phyloP scores from a whole-genome alignment of 1,140 invertebrate genomes.

The Bombus huntii region DNA sequence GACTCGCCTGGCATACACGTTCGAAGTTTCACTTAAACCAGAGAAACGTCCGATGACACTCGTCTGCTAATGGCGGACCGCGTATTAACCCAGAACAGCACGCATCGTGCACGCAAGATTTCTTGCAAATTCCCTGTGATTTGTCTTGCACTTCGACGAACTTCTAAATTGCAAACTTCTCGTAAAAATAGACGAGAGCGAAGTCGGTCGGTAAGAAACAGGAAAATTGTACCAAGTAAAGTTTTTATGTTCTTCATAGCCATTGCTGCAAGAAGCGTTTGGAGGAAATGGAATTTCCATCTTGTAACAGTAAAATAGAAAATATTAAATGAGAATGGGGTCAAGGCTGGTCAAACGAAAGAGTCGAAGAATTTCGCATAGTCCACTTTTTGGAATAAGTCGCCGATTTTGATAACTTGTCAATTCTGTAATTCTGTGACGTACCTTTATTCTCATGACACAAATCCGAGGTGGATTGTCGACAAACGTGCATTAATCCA shows the following conservation, averaged over 20 bases:
- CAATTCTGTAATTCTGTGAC: too few species aligned
- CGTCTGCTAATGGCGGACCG: not conserved
- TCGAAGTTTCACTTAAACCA: slow-evolving; percentile 38
- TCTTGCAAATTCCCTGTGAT: slow-evolving; percentile 20
- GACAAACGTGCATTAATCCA: too few species aligned
- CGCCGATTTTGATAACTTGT: not conserved
- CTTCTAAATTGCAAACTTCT: not conserved
- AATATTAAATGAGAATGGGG: not conserved
- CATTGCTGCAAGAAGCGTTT: not conserved
- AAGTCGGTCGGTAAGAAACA: slow-evolving; percentile 18
- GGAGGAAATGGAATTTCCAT: not conserved
- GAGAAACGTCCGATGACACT: slow-evolving; percentile 26
- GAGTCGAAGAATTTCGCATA: not conserved
- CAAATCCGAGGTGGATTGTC: too few species aligned
- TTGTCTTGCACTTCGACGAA: not conserved
- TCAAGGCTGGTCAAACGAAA: not conserved
- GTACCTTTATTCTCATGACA: too few species aligned
- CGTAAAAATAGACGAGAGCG: not conserved
- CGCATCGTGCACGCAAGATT: slow-evolving; percentile 5
- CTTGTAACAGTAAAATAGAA: not conserved
- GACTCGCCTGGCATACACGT: slow-evolving; percentile 7
- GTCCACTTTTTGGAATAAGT: not conserved
- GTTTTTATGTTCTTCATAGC: not conserved
- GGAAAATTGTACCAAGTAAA: not conserved
- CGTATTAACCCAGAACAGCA: slow-evolving; percentile 33